Evolutionary conservation across 2,888 invertebrate genomes (phyloP), one percentile per base, ranked within the genome.

Genomic region (Bugulina stolonifera): DNA sequence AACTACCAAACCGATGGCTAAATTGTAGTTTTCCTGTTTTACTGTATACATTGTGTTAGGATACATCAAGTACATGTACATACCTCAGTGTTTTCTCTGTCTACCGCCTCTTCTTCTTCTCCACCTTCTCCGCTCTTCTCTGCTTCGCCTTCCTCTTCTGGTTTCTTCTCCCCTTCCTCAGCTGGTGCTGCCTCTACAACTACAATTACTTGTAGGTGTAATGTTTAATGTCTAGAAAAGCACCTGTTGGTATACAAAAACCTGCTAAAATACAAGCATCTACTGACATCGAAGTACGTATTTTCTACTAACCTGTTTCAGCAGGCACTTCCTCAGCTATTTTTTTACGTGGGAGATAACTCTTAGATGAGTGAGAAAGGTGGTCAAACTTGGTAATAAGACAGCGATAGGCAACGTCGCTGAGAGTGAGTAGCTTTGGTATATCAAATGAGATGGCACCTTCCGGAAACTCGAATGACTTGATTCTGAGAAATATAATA

Each of bases 371-470:
- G 5, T 75, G 74, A 5, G 84, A 83, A 73, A 77, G 79, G 75
- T 84, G 82, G 74, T 84, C 84, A 77, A 78, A 84, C 73, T 79
- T 80, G 52, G 81, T 80, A 76, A 80, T 79, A 69, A 84, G 76
- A 29, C 80, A 77, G 34, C 82, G 75, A 69, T 81, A 75, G 10
- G 80, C 82, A 76, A 80, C 81, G 76, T 83, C 80, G 29, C 81
- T 79, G 73, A 83, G 75, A 1, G 81, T 79, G 73, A 84, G 75
- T 14, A 80, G 71, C 72, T 80, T 77, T 10, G 84, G 83, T 54
- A 84, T 80, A 43, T 83, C 83, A 79, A 84, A 84, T n/a, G 77
- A 77, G 74, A 83, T 78, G 5, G 80, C 80, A 35, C 76, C 75
- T 73, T 81, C 79, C 18, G 75, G 71, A 75, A 84, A 84, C 76